Conservation (phyloP, 2,888 invertebrate species). For the Xanthorhoe spadicearia region DNA sequence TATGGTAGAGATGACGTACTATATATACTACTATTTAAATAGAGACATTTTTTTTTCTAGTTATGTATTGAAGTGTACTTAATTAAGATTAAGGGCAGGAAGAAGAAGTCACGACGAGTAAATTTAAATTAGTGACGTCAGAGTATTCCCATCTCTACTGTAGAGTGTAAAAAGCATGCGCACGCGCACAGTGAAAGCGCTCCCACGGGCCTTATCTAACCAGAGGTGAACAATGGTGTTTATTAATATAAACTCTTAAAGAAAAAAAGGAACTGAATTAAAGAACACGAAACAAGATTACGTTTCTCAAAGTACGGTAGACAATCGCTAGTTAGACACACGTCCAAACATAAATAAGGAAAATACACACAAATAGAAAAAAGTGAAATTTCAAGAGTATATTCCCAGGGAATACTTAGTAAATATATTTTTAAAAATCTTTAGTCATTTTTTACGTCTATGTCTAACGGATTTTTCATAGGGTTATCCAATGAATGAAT, state of each 20-base stretch:
- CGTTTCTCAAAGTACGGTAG: neutral
- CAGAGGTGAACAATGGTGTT: constrained; percentile 25
- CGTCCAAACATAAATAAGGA: too few relatives aligned
- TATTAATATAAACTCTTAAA: constrained; percentile 16
- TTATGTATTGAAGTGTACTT: neutral
- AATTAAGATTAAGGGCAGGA: neutral
- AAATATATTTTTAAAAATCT: too few relatives aligned
- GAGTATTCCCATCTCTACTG: constrained; percentile 28
- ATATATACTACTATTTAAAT: too few relatives aligned
- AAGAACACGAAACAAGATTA: neutral
- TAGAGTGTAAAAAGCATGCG: constrained; percentile 45
- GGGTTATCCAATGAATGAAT: too few relatives aligned
- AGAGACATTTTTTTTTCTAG: too few relatives aligned
- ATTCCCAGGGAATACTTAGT: too few relatives aligned
- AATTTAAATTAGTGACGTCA: constrained; percentile 21
- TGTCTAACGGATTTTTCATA: too few relatives aligned
- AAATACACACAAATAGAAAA: too few relatives aligned
- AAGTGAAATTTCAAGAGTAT: too few relatives aligned
- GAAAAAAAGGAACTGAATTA: constrained; percentile 4
- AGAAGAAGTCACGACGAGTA: neutral
- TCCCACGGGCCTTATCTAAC: constrained; percentile 51
- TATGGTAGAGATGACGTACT: too few relatives aligned
- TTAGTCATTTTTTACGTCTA: too few relatives aligned
- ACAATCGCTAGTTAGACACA: too few relatives aligned
- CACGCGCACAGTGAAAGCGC: constrained; percentile 48